Evolutionary conservation across 2,113 vertebrate species (phyloP), one percentile per base, ranked within the genome.

Genomic region (Sapayoa aenigma): DNA sequence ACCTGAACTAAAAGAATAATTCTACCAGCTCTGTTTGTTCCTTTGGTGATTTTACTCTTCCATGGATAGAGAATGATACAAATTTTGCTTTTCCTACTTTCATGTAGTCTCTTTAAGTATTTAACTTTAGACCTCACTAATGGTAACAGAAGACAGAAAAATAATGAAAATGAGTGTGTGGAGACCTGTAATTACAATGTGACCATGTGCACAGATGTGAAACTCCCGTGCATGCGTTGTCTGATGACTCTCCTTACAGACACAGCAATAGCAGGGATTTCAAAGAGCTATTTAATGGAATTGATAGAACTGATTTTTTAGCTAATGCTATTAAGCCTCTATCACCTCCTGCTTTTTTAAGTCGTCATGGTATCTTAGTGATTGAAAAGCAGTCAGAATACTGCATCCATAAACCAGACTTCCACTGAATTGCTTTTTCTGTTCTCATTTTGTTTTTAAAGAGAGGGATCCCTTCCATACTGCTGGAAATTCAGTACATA

Each of bases 181-280:
- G 25, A 67, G 88, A 44, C 9, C 19, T n/a, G 16, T n/a, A 56
- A 33, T 66, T 71, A 13, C 12, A 44, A 59, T 9, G 52, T 58
- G 63, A 35, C 46, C 50, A 44, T 39, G 75, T 83, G 39, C 30
- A 49, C 21, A 63, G 63, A 76, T 11, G 23, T 49, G 78, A 53
- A 68, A 66, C 52, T 84, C 69, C 20, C 0, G 4, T 30, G 25
- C 2, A 21, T 39, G 47, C 1, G 0, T 1, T 87, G 69, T 18
- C 68, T 66, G 58, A 35, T 42, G 63, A 66, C 27, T 47, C 44
- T 71, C 55, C 65, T 71, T 42, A 50, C 21, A 35, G 66, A 25
- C 6, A 59, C 0, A 71, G 56, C 41, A 60, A 60, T 25, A 73
- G 39, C 21, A 52, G 39, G 66, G 37, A 31, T 66, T 39, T 47